These are phyloP conservation scores for Heliconius sara DNA, from an alignment of 2,888 invertebrate genomes.

Conservation along the genomic window DNA sequence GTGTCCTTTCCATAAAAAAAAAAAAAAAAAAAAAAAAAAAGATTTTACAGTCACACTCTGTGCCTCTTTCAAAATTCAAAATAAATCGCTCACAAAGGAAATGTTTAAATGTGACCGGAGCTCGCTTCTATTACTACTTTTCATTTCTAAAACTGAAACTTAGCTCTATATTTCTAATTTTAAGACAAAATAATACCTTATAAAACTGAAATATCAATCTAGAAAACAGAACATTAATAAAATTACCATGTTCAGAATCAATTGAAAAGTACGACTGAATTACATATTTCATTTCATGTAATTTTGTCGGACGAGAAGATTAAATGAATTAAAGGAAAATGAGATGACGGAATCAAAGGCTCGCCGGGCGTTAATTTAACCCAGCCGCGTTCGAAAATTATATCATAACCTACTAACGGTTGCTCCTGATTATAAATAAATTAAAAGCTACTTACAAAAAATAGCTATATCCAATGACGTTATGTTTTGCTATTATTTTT, in stretches of 20 bases:
- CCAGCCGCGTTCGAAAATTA: conserved; percentile 46
- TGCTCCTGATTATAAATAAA: background rate
- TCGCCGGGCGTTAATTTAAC: conserved; percentile 48
- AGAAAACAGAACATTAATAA: background rate
- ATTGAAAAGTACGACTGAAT: conserved; percentile 17
- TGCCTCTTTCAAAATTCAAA: background rate
- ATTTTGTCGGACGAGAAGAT: conserved; percentile 34
- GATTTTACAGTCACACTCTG: no score
- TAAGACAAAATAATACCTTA: background rate
- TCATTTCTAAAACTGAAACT: background rate
- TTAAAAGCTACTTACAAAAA: background rate
- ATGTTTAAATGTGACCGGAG: background rate
- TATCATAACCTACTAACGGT: conserved; percentile 41
- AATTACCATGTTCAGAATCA: background rate
- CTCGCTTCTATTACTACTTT: background rate
- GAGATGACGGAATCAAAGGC: conserved; percentile 51
- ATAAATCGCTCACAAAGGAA: background rate
- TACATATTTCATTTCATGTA: conserved; percentile 28
- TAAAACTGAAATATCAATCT: background rate
- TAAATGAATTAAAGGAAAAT: conserved; percentile 52
- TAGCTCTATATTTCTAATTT: background rate
- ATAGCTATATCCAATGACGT: no score
- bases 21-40: no score
- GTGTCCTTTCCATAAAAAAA: no score
- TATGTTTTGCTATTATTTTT: no score